phyloP scores from a whole-genome alignment of 2,113 vertebrate species.

The Rhinichthys klamathensis region DNA sequence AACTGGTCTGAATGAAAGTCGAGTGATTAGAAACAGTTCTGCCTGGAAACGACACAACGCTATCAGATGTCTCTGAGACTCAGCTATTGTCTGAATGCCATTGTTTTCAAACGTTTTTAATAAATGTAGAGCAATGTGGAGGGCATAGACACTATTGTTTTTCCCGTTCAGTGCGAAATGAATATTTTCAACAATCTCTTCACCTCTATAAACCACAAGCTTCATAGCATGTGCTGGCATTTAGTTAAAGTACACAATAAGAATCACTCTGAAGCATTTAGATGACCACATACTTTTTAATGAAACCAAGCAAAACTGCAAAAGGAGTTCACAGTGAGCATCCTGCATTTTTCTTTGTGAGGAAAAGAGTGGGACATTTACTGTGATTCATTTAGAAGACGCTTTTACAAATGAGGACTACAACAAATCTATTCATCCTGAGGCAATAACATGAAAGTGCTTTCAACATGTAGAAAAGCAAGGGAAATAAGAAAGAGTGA shows the following conservation, averaged over 20 bases:
- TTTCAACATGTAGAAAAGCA: no score
- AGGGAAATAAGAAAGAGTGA: no score
- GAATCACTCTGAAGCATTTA: background rate
- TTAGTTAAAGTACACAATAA: background rate
- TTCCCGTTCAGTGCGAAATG: constrained; percentile 17
- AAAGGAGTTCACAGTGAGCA: background rate
- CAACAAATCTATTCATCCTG: no score
- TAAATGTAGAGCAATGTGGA: background rate
- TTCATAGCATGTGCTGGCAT: constrained; percentile 20
- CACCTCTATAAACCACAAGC: constrained; percentile 2
- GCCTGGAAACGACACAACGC: constrained; percentile 35
- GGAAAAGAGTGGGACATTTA: background rate
- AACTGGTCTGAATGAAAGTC: constrained; percentile 15
- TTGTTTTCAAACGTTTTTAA: constrained; percentile 33
- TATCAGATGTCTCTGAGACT: constrained; percentile 38
- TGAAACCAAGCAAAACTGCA: background rate
- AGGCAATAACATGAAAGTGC: no score
- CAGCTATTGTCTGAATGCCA: constrained; percentile 20
- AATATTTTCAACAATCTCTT: background rate
- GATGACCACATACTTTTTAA: background rate
- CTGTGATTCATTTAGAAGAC: background rate
- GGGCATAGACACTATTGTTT: constrained; percentile 10
- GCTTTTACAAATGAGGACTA: background rate
- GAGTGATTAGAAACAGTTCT: constrained; percentile 45
- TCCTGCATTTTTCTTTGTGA: background rate